Evolutionary conservation across 2,888 invertebrate species (phyloP).

Genomic region (Phalera bucephala): DNA sequence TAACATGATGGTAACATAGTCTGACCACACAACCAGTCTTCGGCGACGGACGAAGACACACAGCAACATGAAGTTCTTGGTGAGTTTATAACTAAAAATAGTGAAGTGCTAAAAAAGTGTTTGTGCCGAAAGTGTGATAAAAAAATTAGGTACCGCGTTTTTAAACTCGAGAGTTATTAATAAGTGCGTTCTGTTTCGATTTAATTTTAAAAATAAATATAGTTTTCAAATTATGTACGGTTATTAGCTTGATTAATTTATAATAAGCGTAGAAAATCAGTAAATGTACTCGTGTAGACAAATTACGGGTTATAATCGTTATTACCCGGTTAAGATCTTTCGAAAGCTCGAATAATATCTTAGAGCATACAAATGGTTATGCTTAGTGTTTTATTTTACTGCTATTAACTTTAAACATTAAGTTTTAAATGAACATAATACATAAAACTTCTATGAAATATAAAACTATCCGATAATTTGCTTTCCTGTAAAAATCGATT

Average conservation of each 20-base stretch:
- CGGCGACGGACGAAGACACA: constrained; percentile 72
- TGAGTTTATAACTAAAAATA: constrained; percentile 52
- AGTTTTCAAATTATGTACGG: not conserved
- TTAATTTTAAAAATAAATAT: not conserved
- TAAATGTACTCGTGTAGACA: not conserved
- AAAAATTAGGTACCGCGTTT: constrained; percentile 16
- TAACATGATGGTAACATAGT: constrained; percentile 48
- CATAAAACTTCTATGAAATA: too few species aligned
- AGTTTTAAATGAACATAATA: too few species aligned
- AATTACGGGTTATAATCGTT: not conserved
- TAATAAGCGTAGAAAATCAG: not conserved
- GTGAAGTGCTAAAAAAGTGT: constrained; percentile 37
- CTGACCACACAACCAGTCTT: constrained; percentile 76
- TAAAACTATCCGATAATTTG: too few species aligned
- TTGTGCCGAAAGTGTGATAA: constrained; percentile 27
- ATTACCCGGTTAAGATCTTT: too few species aligned
- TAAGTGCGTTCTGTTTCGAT: constrained; percentile 16
- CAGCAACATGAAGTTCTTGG: constrained; percentile 80
- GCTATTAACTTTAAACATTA: too few species aligned
- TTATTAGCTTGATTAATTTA: not conserved
- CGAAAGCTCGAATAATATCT: too few species aligned
- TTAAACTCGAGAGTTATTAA: constrained; percentile 18
- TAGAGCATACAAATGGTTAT: too few species aligned
- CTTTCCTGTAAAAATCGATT: too few species aligned
- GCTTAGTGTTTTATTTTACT: too few species aligned